Conservation (phyloP, 2,797 vertebrate genomes). For the Galagoides demidoff region DNA sequence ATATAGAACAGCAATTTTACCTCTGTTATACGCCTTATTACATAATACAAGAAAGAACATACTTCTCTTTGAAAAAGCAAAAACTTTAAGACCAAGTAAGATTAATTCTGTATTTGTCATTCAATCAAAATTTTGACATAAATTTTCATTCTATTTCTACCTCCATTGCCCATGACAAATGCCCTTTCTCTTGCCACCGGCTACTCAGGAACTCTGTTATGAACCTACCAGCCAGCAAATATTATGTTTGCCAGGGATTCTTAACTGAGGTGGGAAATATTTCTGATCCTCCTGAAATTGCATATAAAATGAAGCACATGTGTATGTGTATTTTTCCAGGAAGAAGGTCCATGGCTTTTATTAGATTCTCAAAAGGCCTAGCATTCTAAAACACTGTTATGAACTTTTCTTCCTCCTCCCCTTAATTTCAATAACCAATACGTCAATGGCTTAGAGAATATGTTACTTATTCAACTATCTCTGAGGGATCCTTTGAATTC, state of each 20-base stretch:
- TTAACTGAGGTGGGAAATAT: background rate
- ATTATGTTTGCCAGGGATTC: background rate
- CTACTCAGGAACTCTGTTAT: background rate
- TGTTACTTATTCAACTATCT: slow-evolving; percentile 14
- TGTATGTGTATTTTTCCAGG: slow-evolving; percentile 13
- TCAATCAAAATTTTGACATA: background rate
- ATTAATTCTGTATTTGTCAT: background rate
- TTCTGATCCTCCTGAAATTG: background rate
- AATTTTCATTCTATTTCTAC: background rate
- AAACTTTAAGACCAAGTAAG: background rate
- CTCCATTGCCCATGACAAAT: background rate
- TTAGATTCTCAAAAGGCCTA: background rate
- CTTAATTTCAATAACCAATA: slow-evolving; percentile 3
- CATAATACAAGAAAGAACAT: background rate
- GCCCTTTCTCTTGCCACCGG: background rate
- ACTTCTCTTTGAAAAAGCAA: background rate
- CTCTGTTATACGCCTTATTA: background rate
- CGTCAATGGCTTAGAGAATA: slow-evolving; percentile 26
- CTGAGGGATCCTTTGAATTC: slow-evolving; percentile 13
- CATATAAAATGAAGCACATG: slow-evolving; percentile 24
- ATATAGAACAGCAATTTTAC: background rate
- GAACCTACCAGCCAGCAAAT: background rate
- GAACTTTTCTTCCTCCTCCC: background rate
- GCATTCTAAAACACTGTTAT: background rate
- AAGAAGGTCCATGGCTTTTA: background rate